These are phyloP conservation scores for Probosciger aterrimus DNA, from an alignment of 2,113 vertebrate genomes.

Conservation along the genomic window DNA sequence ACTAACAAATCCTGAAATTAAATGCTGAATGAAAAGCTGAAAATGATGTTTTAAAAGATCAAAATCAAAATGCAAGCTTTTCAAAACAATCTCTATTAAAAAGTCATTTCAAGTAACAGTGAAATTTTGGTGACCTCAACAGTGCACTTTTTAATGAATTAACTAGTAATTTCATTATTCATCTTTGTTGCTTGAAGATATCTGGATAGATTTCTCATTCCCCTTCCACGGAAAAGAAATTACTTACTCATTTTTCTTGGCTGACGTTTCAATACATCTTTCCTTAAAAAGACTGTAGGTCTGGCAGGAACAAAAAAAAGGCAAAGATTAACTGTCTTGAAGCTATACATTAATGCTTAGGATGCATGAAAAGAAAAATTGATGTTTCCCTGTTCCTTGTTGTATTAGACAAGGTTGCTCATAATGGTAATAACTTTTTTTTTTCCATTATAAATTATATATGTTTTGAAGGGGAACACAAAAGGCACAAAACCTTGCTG, in stretches of 20 bases:
- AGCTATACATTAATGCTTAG: background rate
- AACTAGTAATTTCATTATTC: slow-evolving; percentile 37
- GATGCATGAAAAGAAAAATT: background rate
- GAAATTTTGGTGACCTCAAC: background rate
- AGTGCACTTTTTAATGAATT: background rate
- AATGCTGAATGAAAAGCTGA: background rate
- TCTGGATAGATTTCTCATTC: slow-evolving; percentile 14
- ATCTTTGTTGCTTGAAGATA: slow-evolving; percentile 25
- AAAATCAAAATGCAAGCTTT: background rate
- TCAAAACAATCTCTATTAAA: slow-evolving; percentile 5
- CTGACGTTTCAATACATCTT: slow-evolving; percentile 47
- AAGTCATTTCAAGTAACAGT: background rate
- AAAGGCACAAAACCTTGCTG: background rate
- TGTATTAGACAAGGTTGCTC: background rate
- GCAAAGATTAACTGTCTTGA: slow-evolving; percentile 24
- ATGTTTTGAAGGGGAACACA: background rate
- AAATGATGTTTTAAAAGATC: background rate
- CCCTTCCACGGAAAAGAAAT: slow-evolving; percentile 35
- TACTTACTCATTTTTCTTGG: slow-evolving; percentile 48
- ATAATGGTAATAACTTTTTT: background rate
- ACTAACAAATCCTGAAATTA: background rate
- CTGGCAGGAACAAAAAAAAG: slow-evolving; percentile 16
- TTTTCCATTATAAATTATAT: background rate
- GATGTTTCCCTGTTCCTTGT: background rate
- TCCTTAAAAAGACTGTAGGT: slow-evolving; percentile 3